These are phyloP conservation scores for Naja naja DNA, from an alignment of 2,113 vertebrate genomes.

Conservation along the genomic window DNA sequence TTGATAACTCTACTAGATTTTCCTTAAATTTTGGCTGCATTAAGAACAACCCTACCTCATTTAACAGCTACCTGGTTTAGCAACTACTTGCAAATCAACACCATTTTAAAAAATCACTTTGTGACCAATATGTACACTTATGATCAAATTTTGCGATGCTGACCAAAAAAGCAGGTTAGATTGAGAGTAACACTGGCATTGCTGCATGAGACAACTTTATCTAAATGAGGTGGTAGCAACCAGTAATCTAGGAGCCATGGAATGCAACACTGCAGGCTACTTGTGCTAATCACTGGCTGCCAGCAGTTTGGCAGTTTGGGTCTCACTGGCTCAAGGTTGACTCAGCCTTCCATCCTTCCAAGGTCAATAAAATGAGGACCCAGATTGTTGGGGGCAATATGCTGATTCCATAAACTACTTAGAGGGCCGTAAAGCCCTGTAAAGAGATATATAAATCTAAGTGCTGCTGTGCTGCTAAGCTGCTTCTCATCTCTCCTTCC, in stretches of 20 bases:
- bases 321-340: too few species aligned
- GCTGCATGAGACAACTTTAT: neutral
- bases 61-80: neutral
- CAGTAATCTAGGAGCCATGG: neutral
- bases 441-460: too few species aligned
- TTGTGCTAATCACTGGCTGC: too few species aligned
- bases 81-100: neutral
- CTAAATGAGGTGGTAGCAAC: neutral
- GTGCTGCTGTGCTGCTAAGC: too few species aligned
- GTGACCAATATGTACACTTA: neutral
- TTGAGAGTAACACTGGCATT: neutral
- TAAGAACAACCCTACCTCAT: neutral
- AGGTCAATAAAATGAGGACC: too few species aligned
- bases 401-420: too few species aligned
- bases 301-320: too few species aligned
- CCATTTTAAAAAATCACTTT: neutral
- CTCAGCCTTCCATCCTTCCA: too few species aligned
- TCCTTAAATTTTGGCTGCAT: neutral
- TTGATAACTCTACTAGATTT: neutral
- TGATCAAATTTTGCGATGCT: neutral
- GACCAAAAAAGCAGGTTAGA: neutral
- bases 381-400: too few species aligned
- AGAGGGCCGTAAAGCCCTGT: too few species aligned
- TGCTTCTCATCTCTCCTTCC: neutral
- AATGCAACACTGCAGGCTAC: too few species aligned